Base-by-base conservation (phyloP, 2,113 vertebrate species). In the Platycercus adscitus region DNA sequence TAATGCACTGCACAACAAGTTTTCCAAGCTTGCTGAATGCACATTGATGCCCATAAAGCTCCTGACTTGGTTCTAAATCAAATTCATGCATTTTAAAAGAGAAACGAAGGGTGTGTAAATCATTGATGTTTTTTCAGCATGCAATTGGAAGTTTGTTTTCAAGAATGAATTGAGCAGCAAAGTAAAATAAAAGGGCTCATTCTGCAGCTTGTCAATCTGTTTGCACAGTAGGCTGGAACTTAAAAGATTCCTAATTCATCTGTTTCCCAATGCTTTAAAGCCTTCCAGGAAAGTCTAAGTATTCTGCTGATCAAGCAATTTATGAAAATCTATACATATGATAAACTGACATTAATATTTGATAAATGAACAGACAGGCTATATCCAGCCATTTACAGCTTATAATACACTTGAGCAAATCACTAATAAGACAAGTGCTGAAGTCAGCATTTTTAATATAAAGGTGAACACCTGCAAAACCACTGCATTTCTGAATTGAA, bases 291-390 rank as follows among this genome's bases (percentile, higher is more conserved):
- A 93, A 73, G 63, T 41, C 46, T 69, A 64, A 79, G 37, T 26
- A 35, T 89, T 82, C 50, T 95, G 81, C 93, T 91, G n/a, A 91
- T 20, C 20, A 35, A 83, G 81, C 49, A 91, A 65, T 53, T 66
- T 44, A 58, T 63, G 37, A 66, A 85, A 83, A 94, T 47, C 68
- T 63, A 66, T 80, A 86, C 0, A 0, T 49, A 91, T 1, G 2
- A 93, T 58, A 76, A 95, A 88, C 52, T 86, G 75, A 64, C 33
- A 63, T 89, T 73, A 93, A 77, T 86, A 89, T 50, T 65, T 89
- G 84, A 95, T 70, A 94, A 89, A 89, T 50, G 39, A n/a, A 28
- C 39, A 81, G 55, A 61, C 17, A 77, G 60, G 44, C 17, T 20
- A 46, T 24, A 66, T 13, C 20, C 49, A 70, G 35, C 20, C 87